These are phyloP conservation scores for Melanotus villosus DNA, from an alignment of 2,888 invertebrate genomes.

Conservation along the genomic window DNA sequence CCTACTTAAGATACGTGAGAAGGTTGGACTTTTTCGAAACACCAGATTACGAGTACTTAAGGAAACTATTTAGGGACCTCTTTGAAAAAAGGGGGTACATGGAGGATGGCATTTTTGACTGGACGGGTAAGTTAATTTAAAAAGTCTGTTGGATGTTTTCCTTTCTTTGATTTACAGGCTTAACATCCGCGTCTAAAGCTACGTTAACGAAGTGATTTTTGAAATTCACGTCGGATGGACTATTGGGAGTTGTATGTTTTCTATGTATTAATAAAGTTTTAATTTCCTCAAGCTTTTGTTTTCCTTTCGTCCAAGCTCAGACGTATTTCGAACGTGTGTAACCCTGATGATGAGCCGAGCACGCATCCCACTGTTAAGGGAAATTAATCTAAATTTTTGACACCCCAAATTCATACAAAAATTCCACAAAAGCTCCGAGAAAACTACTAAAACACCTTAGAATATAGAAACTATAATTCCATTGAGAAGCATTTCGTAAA, in stretches of 20 bases:
- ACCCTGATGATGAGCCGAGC: too few relatives aligned
- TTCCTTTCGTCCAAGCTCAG: too few relatives aligned
- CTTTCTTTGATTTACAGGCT: constrained; percentile 24
- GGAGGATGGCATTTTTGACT: constrained; percentile 95
- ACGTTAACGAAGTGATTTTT: constrained; percentile 23
- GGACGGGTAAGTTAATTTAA: constrained; percentile 96
- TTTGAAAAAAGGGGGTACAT: constrained; percentile 89
- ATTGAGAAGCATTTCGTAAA: too few relatives aligned
- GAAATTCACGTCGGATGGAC: neutral
- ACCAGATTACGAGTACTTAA: constrained; percentile 98
- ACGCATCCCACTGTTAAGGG: too few relatives aligned
- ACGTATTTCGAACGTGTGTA: too few relatives aligned
- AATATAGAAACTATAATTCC: too few relatives aligned
- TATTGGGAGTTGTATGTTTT: neutral
- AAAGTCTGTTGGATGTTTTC: too few relatives aligned
- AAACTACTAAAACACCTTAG: too few relatives aligned
- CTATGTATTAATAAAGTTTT: neutral
- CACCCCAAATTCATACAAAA: too few relatives aligned
- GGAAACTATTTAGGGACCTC: constrained; percentile 94
- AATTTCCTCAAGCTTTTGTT: neutral
- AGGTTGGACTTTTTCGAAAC: constrained; percentile 99
- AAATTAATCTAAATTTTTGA: too few relatives aligned
- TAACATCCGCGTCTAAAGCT: constrained; percentile 33
- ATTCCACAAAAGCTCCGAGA: too few relatives aligned
- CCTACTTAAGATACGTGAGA: constrained; percentile 96